A percentile compares a stretch with the other conserved stretches of the same genome.
Conservation (phyloP, 2,888 invertebrate genomes). For the Xanthia togata region DNA sequence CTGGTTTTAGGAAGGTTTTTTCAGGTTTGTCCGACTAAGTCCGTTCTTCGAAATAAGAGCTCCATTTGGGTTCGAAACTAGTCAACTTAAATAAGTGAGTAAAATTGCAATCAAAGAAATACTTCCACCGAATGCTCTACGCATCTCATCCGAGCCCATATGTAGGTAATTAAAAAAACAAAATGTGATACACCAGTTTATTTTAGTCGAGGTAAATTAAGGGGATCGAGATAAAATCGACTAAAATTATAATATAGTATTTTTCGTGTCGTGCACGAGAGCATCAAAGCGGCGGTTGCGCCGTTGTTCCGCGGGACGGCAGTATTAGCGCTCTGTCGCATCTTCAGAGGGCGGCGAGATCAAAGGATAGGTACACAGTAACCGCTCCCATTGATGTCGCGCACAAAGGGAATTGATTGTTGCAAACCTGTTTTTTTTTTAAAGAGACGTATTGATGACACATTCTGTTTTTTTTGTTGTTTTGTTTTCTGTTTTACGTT, state of each 20-base stretch:
- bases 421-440: slow-evolving; percentile 88
- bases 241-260: slow-evolving; percentile 65
- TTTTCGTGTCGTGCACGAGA: slow-evolving; percentile 55
- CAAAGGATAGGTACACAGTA: slow-evolving; percentile 90
- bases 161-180: slow-evolving; percentile 48
- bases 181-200: slow-evolving; percentile 53
- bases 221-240: slow-evolving; percentile 61
- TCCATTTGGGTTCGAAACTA: background rate
- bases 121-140: slow-evolving; percentile 1
- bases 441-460: slow-evolving; percentile 84
- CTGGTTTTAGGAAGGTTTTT: no score
- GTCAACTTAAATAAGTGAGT: background rate
- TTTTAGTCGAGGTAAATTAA: slow-evolving; percentile 61
- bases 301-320: slow-evolving; percentile 78
- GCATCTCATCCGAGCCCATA: slow-evolving; percentile 3
- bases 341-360: slow-evolving; percentile 90
- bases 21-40: background rate
- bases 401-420: slow-evolving; percentile 90
- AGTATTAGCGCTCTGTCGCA: slow-evolving; percentile 89
- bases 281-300: slow-evolving; percentile 77
- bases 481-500: slow-evolving; percentile 72
- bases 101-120: slow-evolving; percentile 26
- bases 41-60: background rate
- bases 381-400: slow-evolving; percentile 90
- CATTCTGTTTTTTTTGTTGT: slow-evolving; percentile 77